A percentile compares a stretch with the other conserved stretches of the same genome.
phyloP scores from a whole-genome alignment of 2,888 invertebrate genomes.

The Frankliniella intonsa region DNA sequence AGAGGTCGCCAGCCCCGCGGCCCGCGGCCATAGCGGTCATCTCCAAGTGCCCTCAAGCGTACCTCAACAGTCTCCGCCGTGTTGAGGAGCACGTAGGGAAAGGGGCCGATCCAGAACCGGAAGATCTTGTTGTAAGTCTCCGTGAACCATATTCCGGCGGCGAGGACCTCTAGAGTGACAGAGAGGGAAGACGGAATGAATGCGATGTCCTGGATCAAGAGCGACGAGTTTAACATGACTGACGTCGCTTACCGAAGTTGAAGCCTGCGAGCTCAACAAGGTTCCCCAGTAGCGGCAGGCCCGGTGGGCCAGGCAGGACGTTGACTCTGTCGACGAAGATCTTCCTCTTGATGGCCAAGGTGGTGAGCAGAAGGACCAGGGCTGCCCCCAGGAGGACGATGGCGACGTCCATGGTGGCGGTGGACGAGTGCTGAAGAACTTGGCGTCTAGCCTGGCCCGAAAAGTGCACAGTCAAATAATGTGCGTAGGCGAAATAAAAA shows the following conservation, averaged over 20 bases:
- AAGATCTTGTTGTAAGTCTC: background rate
- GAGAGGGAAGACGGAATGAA: no score
- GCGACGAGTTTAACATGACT: no score
- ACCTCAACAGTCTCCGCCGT: background rate
- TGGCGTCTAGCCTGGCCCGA: background rate
- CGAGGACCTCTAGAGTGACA: background rate
- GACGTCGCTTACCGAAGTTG: slow-evolving; percentile 12
- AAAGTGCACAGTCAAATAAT: no score
- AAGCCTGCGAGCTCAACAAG: background rate
- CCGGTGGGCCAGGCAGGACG: slow-evolving; percentile 31
- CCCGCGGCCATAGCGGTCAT: background rate
- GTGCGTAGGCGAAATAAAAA: no score
- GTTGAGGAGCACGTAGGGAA: background rate
- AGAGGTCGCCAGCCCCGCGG: background rate
- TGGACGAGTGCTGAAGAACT: background rate
- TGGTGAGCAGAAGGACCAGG: background rate
- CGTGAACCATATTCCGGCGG: background rate
- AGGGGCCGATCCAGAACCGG: background rate
- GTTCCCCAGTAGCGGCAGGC: slow-evolving; percentile 31
- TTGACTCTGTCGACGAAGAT: slow-evolving; percentile 29
- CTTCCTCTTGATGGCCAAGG: background rate
- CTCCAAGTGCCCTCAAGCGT: background rate
- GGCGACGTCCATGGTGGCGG: background rate
- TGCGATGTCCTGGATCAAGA: no score
- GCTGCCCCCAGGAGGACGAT: background rate